These are phyloP conservation scores for Graphium colonna DNA, from an alignment of 2,888 invertebrate genomes.

Conservation along the genomic window DNA sequence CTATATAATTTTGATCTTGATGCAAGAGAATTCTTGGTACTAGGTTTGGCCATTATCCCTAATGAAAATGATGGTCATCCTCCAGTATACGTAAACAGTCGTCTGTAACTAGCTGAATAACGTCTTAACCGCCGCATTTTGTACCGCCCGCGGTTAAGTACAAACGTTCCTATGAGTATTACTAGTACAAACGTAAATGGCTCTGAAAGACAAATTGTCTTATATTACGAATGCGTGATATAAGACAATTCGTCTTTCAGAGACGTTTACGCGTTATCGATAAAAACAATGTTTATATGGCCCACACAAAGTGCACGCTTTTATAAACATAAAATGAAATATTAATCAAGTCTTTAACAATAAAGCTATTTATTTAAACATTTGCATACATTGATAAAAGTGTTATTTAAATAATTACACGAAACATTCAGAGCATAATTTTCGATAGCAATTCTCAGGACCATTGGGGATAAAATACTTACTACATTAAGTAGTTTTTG, in stretches of 20 bases:
- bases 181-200: too few species aligned
- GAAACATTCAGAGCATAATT: too few species aligned
- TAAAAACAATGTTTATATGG: not conserved
- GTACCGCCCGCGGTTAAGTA: slow-evolving; percentile 1
- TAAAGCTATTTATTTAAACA: slow-evolving; percentile 1
- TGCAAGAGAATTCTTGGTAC: too few species aligned
- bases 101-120: not conserved
- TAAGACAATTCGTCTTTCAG: not conserved
- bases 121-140: not conserved
- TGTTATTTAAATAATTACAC: too few species aligned
- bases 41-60: too few species aligned
- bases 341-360: not conserved
- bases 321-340: not conserved
- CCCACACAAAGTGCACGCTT: slow-evolving; percentile 1
- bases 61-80: slow-evolving; percentile 4
- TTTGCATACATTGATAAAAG: too few species aligned
- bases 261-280: slow-evolving; percentile 11
- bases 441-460: too few species aligned
- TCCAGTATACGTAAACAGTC: not conserved
- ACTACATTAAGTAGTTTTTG: too few species aligned
- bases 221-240: too few species aligned
- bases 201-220: not conserved
- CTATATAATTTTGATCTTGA: too few species aligned
- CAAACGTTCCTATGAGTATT: too few species aligned
- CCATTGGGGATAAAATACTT: too few species aligned